Base-by-base conservation (phyloP, 1,140 invertebrate species). In the Sitophilus oryzae region DNA sequence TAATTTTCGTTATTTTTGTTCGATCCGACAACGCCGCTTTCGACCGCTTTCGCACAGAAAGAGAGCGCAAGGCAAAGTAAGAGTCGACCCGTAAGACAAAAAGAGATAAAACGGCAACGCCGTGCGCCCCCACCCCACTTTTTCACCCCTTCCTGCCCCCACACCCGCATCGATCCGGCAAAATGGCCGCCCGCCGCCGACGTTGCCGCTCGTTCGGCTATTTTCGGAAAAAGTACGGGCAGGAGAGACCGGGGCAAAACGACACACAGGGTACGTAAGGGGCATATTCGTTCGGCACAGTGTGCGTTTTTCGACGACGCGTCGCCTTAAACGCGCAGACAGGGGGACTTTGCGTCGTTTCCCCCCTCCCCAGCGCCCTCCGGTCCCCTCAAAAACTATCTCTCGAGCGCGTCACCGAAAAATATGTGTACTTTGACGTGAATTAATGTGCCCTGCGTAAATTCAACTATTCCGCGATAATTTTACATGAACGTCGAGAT, bases 401-500 rank as follows among this genome's bases (percentile, higher is more conserved):
- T 67, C 60, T 69, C 65, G 63, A 66, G 67, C 63, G 59, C 63
- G 65, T 64, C 59, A 61, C 59, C 62, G 66, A 69, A 66, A 69
- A 67, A 69, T 67, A 66, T 69, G 66, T 64, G 66, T 66, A 66
- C 64, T 66, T 69, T 69, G 66, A 69, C 67, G 65, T 67, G 61
- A 67, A 69, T 69, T 69, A 69, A 69, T 69, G 67, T 67, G 64
- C 67, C 65, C 66, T 56, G 53, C 65, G 64, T 63, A 65, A 67
- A 69, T 69, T 69, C 64, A 67, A 69, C 66, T 69, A 67, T 69
- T 67, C 64, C 52, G 60, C 64, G 61, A 67, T 69, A 65, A 67
- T 66, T 69, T 66, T 56, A 58, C 61, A 63, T 65, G 55, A 63
- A 63, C 63, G 57, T 42, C 22, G 56, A 65, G 59, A 63, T 65